A percentile compares a stretch with the other conserved stretches of the same genome.
phyloP scores from a whole-genome alignment of 2,888 invertebrate genomes.

The Machimus atricapillus region DNA sequence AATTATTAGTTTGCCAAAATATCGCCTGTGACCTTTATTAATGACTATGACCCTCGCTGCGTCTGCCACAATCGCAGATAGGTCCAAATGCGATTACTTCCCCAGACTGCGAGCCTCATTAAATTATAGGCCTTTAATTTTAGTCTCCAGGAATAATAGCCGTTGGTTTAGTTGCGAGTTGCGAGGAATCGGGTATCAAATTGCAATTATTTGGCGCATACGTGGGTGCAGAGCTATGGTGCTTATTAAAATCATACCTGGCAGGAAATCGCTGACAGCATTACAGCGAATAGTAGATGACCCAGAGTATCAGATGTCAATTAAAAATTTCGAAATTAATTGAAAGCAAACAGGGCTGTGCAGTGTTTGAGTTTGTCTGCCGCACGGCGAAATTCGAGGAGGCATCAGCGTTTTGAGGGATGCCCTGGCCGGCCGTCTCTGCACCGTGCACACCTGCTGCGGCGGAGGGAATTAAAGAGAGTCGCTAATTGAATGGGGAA shows the following conservation, averaged over 20 bases:
- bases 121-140: neutral
- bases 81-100: neutral
- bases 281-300: neutral
- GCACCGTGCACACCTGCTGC: neutral
- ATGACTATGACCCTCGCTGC: neutral
- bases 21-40: neutral
- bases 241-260: constrained; percentile 26
- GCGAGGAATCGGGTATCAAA: neutral
- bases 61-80: neutral
- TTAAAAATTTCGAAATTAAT: constrained; percentile 45
- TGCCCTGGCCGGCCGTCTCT: neutral
- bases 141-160: neutral
- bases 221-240: neutral
- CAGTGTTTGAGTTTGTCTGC: neutral
- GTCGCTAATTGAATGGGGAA: constrained; percentile 1
- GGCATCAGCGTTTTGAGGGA: constrained; percentile 20
- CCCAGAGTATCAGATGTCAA: constrained; percentile 42
- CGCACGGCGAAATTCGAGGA: neutral
- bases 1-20: neutral
- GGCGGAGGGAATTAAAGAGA: neutral
- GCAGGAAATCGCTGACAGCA: constrained; percentile 17
- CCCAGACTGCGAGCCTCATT: neutral
- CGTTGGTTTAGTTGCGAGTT: neutral
- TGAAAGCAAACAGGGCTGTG: constrained; percentile 41
- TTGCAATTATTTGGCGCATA: neutral